phyloP scores from a whole-genome alignment of 2,888 invertebrate species.

The Dasysyrphus tricinctus region DNA sequence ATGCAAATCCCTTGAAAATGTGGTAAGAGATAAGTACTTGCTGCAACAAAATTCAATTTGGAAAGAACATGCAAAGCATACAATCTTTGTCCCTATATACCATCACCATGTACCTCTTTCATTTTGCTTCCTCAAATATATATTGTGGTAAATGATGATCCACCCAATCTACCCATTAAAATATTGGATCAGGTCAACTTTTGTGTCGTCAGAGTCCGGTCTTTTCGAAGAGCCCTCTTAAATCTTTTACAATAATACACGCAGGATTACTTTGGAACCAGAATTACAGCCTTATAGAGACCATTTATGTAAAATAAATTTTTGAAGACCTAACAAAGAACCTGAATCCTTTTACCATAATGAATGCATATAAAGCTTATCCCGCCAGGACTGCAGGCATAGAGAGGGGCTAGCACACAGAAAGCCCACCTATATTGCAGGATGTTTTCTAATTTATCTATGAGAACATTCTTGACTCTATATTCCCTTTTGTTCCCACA shows the following conservation, averaged over 20 bases:
- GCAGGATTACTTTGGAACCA: conserved; percentile 50
- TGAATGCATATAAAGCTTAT: conserved; percentile 57
- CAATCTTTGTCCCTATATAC: background rate
- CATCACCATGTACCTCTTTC: background rate
- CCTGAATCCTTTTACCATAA: conserved; percentile 67
- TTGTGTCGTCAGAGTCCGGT: conserved; percentile 1
- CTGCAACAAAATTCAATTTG: conserved; percentile 50
- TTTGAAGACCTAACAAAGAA: conserved; percentile 66
- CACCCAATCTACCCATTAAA: conserved; percentile 46
- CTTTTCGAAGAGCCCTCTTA: conserved; percentile 4
- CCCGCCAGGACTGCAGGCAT: background rate
- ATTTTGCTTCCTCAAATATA: background rate
- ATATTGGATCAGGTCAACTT: conserved; percentile 46
- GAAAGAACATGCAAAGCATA: conserved; percentile 28
- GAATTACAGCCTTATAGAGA: conserved; percentile 7
- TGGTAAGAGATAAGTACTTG: background rate
- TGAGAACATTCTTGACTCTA: conserved; percentile 55
- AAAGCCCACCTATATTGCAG: conserved; percentile 17
- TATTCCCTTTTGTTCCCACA: conserved; percentile 54
- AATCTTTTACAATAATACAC: conserved; percentile 39
- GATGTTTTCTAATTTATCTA: conserved; percentile 70
- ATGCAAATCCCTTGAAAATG: conserved; percentile 14
- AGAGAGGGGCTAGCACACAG: too few relatives aligned
- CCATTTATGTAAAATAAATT: conserved; percentile 70
- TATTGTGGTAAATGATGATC: conserved; percentile 23